Evolutionary conservation across 1,140 invertebrate species (phyloP).

Genomic region (Drosophila varians): DNA sequence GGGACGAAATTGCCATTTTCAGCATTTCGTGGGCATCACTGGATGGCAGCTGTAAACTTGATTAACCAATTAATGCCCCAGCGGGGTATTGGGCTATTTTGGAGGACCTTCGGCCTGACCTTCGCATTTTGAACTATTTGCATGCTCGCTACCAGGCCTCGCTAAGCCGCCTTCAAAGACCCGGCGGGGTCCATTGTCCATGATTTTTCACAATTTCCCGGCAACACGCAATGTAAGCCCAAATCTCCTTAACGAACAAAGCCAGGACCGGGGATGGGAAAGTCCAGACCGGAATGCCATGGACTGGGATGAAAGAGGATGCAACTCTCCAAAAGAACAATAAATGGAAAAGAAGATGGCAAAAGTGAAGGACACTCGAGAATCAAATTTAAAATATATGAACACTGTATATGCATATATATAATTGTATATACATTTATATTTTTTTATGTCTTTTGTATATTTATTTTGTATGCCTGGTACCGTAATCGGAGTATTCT

Average conservation of each 20-base stretch:
- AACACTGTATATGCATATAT: not conserved
- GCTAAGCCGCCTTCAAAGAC: constrained; percentile 32
- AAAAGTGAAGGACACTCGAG: constrained; percentile 36
- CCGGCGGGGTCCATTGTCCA: constrained; percentile 13
- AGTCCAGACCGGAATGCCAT: constrained; percentile 25
- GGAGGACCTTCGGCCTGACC: not conserved
- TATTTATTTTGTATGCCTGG: constrained; percentile 9
- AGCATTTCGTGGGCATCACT: constrained; percentile 11
- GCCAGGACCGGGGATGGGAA: not conserved
- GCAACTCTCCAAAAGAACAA: constrained; percentile 23
- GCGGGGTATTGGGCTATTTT: not conserved
- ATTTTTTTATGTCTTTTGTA: not conserved
- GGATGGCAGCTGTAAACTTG: constrained; percentile 42
- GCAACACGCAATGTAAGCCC: constrained; percentile 28
- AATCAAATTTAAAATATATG: constrained; percentile 41
- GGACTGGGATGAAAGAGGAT: constrained; percentile 5
- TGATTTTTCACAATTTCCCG: constrained; percentile 21
- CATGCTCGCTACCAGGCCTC: constrained; percentile 1
- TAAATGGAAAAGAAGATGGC: constrained; percentile 37
- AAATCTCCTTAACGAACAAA: constrained; percentile 45
- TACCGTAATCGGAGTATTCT: constrained; percentile 36
- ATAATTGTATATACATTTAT: not conserved
- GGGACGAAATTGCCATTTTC: constrained; percentile 34
- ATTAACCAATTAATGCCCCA: constrained; percentile 44
- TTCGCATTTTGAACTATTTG: constrained; percentile 18